These are phyloP conservation scores for Drosophila macrospina DNA, from an alignment of 2,888 invertebrate genomes.

Conservation along the genomic window DNA sequence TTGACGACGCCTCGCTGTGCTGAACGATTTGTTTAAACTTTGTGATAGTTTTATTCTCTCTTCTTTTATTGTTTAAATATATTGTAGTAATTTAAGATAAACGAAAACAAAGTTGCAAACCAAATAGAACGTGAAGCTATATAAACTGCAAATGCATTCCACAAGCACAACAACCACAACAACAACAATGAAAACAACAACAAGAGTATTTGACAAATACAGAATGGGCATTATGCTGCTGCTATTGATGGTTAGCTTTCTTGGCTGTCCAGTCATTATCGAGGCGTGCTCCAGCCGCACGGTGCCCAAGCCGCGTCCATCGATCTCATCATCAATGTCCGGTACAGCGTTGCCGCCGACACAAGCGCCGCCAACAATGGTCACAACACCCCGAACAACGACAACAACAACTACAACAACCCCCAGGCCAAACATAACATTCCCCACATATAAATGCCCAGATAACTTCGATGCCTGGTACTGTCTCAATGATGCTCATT, in stretches of 20 bases:
- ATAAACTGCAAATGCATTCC: conserved; percentile 68
- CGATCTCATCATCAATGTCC: conserved; percentile 75
- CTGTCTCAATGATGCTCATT: conserved; percentile 97
- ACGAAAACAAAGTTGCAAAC: conserved; percentile 50
- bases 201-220: conserved; percentile 30
- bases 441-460: conserved; percentile 97
- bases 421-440: conserved; percentile 96
- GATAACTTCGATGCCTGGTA: conserved; percentile 97
- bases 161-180: conserved; percentile 41
- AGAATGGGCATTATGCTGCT: conserved; percentile 49
- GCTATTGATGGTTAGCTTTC: conserved; percentile 47
- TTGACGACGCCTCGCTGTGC: conserved; percentile 68
- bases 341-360: conserved; percentile 67
- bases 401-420: conserved; percentile 90
- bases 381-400: conserved; percentile 85
- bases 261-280: conserved; percentile 57
- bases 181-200: conserved; percentile 15
- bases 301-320: conserved; percentile 92
- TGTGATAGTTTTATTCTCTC: conserved; percentile 51
- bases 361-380: conserved; percentile 45
- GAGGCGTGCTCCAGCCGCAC: conserved; percentile 86
- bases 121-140: conserved; percentile 44
- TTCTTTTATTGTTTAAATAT: conserved; percentile 11
- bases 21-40: conserved; percentile 40
- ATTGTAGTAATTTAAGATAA: conserved; percentile 38